Evolutionary conservation across 2,113 vertebrate species (phyloP), one percentile per base, ranked within the genome.

Genomic region (Seriola rivoliana): DNA sequence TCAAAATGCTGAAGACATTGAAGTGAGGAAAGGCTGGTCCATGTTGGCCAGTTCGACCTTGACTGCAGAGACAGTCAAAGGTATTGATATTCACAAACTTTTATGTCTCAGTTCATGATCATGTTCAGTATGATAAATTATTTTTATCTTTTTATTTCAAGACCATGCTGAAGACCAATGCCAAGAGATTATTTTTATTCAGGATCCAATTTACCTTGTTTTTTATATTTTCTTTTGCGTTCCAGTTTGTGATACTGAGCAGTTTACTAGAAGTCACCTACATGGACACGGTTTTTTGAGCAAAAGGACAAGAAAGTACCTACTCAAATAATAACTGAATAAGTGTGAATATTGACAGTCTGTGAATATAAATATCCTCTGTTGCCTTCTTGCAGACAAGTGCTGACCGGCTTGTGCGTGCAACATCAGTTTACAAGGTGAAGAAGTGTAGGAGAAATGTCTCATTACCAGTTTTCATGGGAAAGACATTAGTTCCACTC

Each of bases 401-500:
- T 62, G 64, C 84, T 25, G 62, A 67, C 67, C 4, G 57, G 84
- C 67, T 79, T 44, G 71, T 77, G 44, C 88, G 76, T 93, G 91
- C 90, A 90, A 92, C 88, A 90, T 79, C 71, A 54, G 65, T 69
- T 60, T 55, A 91, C 85, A 78, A 76, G 73, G 84, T 88, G 85
- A 89, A 69, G 46, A 82, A 75, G 85, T 85, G 87, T 85, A 77
- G 79, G 74, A 88, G 91, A 89, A 63, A 81, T 66, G 81, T 90
- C 55, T 91, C 58, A 60, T 91, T 92, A 91, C 89, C 89, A 86
- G 79, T 85, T 91, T 83, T 81, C 85, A 94, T 89, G 86, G 80
- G 81, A 89, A 91, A 93, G 70, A 94, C 85, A 93, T 88, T 83
- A 83, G 80, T 88, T 92, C 82, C 88, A 93, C 89, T 90, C 72